These are phyloP conservation scores for Lasioglossum morio DNA, from an alignment of 2,888 invertebrate genomes.

Conservation along the genomic window DNA sequence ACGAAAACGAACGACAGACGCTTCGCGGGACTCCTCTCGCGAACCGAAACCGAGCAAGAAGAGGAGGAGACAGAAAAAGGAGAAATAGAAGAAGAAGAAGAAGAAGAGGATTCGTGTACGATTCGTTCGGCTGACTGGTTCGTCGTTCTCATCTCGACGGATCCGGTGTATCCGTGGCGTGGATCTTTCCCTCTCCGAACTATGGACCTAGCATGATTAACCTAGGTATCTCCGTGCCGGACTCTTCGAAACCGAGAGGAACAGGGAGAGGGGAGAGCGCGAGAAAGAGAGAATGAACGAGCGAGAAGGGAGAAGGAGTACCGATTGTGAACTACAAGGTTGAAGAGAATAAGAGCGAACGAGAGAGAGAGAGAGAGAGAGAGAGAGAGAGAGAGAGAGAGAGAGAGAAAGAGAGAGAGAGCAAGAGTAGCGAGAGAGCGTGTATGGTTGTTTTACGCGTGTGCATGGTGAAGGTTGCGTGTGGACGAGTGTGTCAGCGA, in stretches of 20 bases:
- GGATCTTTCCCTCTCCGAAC: constrained; percentile 48
- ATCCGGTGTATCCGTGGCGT: constrained; percentile 43
- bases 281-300: constrained; percentile 17
- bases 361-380: not conserved
- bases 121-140: constrained; percentile 19
- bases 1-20: not conserved
- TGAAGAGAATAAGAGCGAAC: not conserved
- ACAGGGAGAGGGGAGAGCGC: constrained; percentile 16
- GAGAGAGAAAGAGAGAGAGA: not conserved
- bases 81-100: not conserved
- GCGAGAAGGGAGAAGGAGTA: not conserved
- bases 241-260: constrained; percentile 33
- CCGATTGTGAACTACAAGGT: constrained; percentile 9
- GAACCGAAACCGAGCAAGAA: constrained; percentile 12
- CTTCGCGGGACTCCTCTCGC: not conserved
- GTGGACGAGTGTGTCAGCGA: not conserved
- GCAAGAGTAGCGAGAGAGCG: not conserved
- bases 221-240: constrained; percentile 38
- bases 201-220: constrained; percentile 14
- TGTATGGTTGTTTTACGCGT: not conserved
- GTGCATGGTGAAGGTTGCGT: not conserved
- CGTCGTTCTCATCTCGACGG: constrained; percentile 18
- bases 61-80: not conserved
- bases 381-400: too few species aligned
- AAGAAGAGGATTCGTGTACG: constrained; percentile 21